phyloP scores from a whole-genome alignment of 2,888 invertebrate genomes.

The Phorcus lineatus region DNA sequence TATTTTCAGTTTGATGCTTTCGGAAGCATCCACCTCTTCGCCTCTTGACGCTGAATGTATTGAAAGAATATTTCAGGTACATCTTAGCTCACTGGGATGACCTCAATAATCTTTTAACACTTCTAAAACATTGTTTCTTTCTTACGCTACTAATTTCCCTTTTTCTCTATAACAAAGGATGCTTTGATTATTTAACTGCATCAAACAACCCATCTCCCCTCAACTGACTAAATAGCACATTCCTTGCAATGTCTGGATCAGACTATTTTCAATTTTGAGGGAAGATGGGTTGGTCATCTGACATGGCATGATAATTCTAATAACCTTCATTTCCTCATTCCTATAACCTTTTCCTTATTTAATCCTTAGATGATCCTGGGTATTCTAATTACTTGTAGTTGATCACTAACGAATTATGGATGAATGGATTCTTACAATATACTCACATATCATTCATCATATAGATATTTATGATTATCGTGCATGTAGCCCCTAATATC shows the following conservation, averaged over 20 bases:
- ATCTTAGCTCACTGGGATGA: slow-evolving; percentile 19
- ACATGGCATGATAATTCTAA: not conserved
- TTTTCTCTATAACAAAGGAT: not conserved
- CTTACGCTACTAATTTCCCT: slow-evolving; percentile 12
- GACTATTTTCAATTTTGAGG: not conserved
- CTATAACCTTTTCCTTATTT: slow-evolving; percentile 4
- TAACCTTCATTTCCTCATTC: not conserved
- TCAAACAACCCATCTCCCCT: not conserved
- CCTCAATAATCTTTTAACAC: not conserved
- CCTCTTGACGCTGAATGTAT: not conserved
- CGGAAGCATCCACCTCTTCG: not conserved
- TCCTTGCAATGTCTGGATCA: not conserved
- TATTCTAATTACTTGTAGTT: not conserved
- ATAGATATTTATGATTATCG: no score
- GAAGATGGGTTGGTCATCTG: not conserved
- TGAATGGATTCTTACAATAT: not conserved
- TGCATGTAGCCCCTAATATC: no score
- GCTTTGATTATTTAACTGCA: not conserved
- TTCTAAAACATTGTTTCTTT: not conserved
- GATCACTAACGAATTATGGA: not conserved
- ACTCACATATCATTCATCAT: no score
- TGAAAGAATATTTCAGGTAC: slow-evolving; percentile 19
- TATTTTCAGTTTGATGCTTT: slow-evolving; percentile 19
- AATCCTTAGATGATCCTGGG: not conserved
- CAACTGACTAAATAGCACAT: not conserved